These are phyloP conservation scores for Sesamia inferens DNA, from an alignment of 2,888 invertebrate genomes.

Conservation along the genomic window DNA sequence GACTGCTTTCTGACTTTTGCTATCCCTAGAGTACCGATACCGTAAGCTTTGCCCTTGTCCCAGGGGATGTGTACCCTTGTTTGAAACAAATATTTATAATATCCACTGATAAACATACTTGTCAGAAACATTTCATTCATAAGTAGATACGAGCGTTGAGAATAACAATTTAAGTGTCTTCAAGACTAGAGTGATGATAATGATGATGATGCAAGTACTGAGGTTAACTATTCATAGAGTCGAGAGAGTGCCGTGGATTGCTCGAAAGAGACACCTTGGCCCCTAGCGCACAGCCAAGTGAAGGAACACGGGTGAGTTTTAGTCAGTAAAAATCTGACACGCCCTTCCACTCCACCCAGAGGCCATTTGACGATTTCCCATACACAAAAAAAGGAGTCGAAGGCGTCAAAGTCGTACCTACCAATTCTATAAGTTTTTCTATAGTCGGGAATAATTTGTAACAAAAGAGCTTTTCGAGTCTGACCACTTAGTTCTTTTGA, in stretches of 20 bases:
- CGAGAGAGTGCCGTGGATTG: too few species aligned
- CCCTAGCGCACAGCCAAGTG: too few species aligned
- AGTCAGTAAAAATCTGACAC: too few species aligned
- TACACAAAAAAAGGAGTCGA: too few species aligned
- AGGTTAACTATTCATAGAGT: background rate
- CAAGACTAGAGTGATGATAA: too few species aligned
- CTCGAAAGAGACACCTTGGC: too few species aligned
- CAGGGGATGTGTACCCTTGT: background rate
- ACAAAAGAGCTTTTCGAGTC: background rate
- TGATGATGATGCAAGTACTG: background rate
- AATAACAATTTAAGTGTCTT: too few species aligned
- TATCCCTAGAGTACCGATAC: constrained; percentile 33
- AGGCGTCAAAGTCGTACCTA: too few species aligned
- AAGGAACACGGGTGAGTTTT: too few species aligned
- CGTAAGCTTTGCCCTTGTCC: constrained; percentile 19
- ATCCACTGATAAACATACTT: constrained; percentile 11
- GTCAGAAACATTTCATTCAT: background rate
- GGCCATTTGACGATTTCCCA: too few species aligned
- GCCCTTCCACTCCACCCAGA: too few species aligned
- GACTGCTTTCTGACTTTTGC: too few species aligned
- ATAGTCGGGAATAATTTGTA: background rate
- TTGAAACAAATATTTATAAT: constrained; percentile 22
- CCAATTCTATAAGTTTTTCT: background rate
- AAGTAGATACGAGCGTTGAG: background rate
- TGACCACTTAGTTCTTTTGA: background rate